A percentile compares a stretch with the other conserved stretches of the same genome.
phyloP scores from a whole-genome alignment of 1,140 invertebrate genomes.

The Paracyclopina nana region DNA sequence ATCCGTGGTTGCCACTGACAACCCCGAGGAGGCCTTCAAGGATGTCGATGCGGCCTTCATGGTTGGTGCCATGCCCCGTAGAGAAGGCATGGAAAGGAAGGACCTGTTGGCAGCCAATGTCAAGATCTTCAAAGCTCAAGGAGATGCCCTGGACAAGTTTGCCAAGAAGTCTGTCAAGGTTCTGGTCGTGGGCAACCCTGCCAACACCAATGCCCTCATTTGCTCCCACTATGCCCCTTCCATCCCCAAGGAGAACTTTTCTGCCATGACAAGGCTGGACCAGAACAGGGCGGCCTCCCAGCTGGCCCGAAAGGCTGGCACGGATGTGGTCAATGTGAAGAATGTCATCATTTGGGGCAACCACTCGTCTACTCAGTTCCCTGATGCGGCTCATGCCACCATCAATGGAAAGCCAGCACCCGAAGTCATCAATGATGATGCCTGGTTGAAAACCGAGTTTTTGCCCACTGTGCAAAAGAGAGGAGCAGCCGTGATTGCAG shows the following conservation, averaged over 20 bases:
- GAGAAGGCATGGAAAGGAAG: slow-evolving; percentile 97
- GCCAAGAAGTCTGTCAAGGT: slow-evolving; percentile 90
- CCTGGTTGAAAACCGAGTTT: slow-evolving; percentile 60
- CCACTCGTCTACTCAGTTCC: slow-evolving; percentile 95
- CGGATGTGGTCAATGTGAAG: slow-evolving; percentile 25
- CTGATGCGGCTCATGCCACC: slow-evolving; percentile 66
- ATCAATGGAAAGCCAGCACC: slow-evolving; percentile 29
- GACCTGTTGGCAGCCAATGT: slow-evolving; percentile 89
- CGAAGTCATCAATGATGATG: slow-evolving; percentile 55
- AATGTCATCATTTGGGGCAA: slow-evolving; percentile 99
- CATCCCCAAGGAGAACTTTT: slow-evolving; percentile 90
- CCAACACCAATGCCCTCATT: slow-evolving; percentile 95
- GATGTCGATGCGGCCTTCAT: slow-evolving; percentile 94
- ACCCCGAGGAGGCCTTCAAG: slow-evolving; percentile 74
- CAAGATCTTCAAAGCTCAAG: slow-evolving; percentile 90
- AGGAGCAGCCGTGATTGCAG: slow-evolving; percentile 89
- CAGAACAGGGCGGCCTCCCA: slow-evolving; percentile 86
- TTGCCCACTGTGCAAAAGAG: slow-evolving; percentile 81
- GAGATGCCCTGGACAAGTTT: slow-evolving; percentile 72
- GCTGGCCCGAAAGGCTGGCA: slow-evolving; percentile 22
- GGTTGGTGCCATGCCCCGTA: slow-evolving; percentile 94
- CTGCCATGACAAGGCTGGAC: slow-evolving; percentile 92
- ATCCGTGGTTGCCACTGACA: slow-evolving; percentile 64
- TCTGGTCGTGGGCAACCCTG: slow-evolving; percentile 95
- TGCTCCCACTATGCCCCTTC: slow-evolving; percentile 91